Evolutionary conservation across 2,888 invertebrate species (phyloP).

Genomic region (Barypeithes pellucidus): DNA sequence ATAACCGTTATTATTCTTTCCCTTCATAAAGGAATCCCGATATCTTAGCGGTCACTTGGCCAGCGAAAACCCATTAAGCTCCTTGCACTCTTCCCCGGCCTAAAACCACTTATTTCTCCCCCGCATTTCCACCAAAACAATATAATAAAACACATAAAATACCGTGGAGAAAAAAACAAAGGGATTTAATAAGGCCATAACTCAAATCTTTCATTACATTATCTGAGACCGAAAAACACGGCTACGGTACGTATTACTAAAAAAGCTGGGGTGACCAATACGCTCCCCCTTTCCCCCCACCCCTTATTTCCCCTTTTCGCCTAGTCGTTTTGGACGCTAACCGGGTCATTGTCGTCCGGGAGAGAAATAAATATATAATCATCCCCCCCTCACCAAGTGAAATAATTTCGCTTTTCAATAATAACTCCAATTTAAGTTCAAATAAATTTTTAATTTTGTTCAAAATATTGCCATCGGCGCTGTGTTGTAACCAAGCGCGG

Average conservation of each 20-base stretch:
- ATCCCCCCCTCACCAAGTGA: too few species aligned
- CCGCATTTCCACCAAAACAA: constrained; percentile 37
- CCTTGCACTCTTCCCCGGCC: neutral
- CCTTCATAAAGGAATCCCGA: neutral
- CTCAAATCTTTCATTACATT: constrained; percentile 68
- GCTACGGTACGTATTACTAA: constrained; percentile 65
- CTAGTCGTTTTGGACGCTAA: constrained; percentile 21
- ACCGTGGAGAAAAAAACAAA: constrained; percentile 56
- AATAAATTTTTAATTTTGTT: too few species aligned
- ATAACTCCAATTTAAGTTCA: too few species aligned
- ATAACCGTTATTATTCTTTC: neutral
- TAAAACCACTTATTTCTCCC: constrained; percentile 26
- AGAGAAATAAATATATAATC: too few species aligned
- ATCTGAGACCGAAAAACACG: constrained; percentile 65
- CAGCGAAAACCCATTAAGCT: constrained; percentile 23
- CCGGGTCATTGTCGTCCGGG: constrained; percentile 12
- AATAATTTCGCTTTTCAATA: too few species aligned
- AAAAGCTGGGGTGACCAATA: constrained; percentile 58
- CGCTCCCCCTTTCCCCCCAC: constrained; percentile 9
- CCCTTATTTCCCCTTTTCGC: too few species aligned
- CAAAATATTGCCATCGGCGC: too few species aligned
- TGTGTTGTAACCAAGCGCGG: too few species aligned
- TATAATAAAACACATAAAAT: constrained; percentile 48
- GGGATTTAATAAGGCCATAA: constrained; percentile 67
- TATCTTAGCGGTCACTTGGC: neutral